Base-by-base conservation (phyloP, 2,888 invertebrate species). In the Polyommatus icarus region DNA sequence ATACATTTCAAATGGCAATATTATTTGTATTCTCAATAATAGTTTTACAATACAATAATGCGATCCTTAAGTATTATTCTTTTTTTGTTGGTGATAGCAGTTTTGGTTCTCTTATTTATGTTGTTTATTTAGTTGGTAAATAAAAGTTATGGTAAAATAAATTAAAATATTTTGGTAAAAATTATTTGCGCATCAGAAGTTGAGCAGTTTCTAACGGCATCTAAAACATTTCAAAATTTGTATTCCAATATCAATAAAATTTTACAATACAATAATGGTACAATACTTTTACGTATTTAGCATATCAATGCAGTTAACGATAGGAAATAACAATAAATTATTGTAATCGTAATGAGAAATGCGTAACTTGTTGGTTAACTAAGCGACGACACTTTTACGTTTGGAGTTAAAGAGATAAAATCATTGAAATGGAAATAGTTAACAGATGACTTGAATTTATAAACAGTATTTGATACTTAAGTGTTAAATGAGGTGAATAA, bases 1-100 rank as follows among this genome's bases (percentile, higher is more conserved):
- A 81, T 83, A 79, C 82, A 79, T 80, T 82, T 81, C 78, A 57
- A 77, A 77, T 78, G 80, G 80, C 76, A 81, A 79, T 80, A 80
- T 79, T 79, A 78, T 79, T 79, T 79, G 76, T 71, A 50, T 71
- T 76, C 40, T 46, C 67, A 71, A 76, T 61, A 71, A 71, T 50
- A 71, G 71, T 77, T 59, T 72, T 36, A 61, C 73, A 67, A 67
- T 67, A 67, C 67, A 18, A 67, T 67, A 29, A 29, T 15, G 67
- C 29, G 15, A 29, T 15, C 12, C 29, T 67, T 67, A 29, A 67
- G 15, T 67, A 67, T 67, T 29, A 29, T 67, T 15, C 29, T 29
- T 2, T 20, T 20, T 2, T 8, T 59, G n/a, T 59, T n/a, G 20
- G 57, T 71, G 20, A 36, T 40, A 18, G 7, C 36, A 40, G 40